A percentile compares a stretch with the other conserved stretches of the same genome.
These are phyloP conservation scores for Liodrosophila aerea DNA, from an alignment of 2,888 invertebrate species.

Conservation along the genomic window DNA sequence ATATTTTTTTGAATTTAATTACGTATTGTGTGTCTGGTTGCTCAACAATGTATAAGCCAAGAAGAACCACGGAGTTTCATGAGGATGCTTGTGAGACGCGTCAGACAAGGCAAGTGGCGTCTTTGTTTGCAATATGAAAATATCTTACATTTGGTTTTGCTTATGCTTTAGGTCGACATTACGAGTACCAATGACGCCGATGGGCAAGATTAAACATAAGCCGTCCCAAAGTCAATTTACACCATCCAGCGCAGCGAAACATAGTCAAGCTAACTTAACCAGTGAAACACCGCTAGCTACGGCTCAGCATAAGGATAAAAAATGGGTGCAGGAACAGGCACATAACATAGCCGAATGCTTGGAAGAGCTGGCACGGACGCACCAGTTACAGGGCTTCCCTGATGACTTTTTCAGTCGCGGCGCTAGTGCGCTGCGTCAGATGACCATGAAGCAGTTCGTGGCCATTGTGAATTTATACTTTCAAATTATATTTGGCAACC, in stretches of 20 bases:
- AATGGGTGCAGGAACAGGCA: slow-evolving; percentile 76
- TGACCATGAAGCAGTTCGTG: slow-evolving; percentile 81
- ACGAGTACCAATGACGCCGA: no score
- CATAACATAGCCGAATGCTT: slow-evolving; percentile 76
- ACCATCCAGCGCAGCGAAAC: slow-evolving; percentile 11
- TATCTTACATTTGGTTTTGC: not conserved
- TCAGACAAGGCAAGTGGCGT: slow-evolving; percentile 58
- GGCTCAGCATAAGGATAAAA: slow-evolving; percentile 80
- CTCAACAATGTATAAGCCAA: slow-evolving; percentile 71
- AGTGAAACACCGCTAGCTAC: slow-evolving; percentile 1
- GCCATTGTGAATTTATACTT: slow-evolving; percentile 77
- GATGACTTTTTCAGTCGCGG: slow-evolving; percentile 65
- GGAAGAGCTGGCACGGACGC: slow-evolving; percentile 30
- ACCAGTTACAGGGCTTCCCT: slow-evolving; percentile 53
- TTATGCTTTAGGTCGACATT: not conserved
- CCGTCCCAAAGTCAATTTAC: not conserved
- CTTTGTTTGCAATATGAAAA: not conserved
- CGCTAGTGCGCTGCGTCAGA: slow-evolving; percentile 71
- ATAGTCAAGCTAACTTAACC: not conserved
- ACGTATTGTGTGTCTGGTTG: no score
- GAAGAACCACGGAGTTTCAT: slow-evolving; percentile 77
- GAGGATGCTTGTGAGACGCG: slow-evolving; percentile 64
- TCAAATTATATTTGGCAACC: slow-evolving; percentile 73
- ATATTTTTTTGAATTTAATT: no score
- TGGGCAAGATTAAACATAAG: no score